Evolutionary conservation across 2,113 vertebrate species (phyloP), one percentile per base, ranked within the genome.

Genomic region (Ictalurus punctatus): DNA sequence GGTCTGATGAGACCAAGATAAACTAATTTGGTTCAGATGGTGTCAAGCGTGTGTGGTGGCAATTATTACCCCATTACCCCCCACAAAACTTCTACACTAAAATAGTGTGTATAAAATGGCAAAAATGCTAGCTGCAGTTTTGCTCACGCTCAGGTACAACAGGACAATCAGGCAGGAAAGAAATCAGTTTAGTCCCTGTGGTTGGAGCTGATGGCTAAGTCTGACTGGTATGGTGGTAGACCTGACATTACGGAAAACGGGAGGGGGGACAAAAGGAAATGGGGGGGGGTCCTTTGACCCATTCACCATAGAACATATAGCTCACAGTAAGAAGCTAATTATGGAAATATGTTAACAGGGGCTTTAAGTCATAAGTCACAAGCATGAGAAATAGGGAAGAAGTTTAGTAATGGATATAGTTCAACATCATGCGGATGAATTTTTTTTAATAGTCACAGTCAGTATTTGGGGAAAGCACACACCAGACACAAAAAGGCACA

Each of bases 401-500:
- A 4, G 52, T 13, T 40, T 74, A 17, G 67, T 58, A 34, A 56
- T 9, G 69, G 16, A 86, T 54, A 10, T 17, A 59, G 19, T 71
- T 40, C 58, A 9, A 34, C 8, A 37, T 40, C 48, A 71, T 69
- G 74, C 54, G 5, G 40, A 82, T 74, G 6, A 48, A 34, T 80
- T 12, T 34, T 34, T 17, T 34, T n/a, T 61, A 82, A 61, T 59
- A n/a, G 19, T n/a, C 44, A 67, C 59, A 69, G 48, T 63, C 16
- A 44, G 27, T 48, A 74, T 83, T 63, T 76, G 40, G 81, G 14
- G 6, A 63, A 71, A 84, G 65, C 44, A 76, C 44, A 89, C 17
- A 74, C 56, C 2, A 65, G 59, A 87, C 69, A 83, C 44, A 81
- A 71, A 89, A 87, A 91, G 90, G 88, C 81, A 89, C 81, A 67